Conservation (phyloP, 2,888 invertebrate genomes). For the Deilephila porcellus region DNA sequence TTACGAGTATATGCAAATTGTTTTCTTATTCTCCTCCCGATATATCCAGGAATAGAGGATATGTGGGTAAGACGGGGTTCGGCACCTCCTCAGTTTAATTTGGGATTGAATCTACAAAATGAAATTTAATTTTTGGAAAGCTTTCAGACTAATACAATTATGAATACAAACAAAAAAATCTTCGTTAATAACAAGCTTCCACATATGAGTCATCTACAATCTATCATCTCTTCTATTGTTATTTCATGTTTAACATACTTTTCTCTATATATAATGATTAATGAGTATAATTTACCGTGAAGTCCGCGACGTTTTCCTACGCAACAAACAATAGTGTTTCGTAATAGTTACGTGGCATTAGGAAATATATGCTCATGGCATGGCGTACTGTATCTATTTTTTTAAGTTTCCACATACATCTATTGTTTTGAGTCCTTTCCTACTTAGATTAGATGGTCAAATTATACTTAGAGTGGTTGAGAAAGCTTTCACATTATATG, state of each 20-base stretch:
- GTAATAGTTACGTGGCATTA: slow-evolving; percentile 37
- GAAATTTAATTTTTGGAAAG: too few relatives aligned
- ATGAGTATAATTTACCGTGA: slow-evolving; percentile 2
- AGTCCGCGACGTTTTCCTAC: background rate
- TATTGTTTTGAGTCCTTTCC: background rate
- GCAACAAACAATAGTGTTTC: slow-evolving; percentile 31
- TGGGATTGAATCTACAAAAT: too few relatives aligned
- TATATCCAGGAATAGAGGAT: too few relatives aligned
- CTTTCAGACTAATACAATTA: too few relatives aligned
- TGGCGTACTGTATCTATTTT: background rate
- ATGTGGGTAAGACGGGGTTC: too few relatives aligned
- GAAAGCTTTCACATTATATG: too few relatives aligned
- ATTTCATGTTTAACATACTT: background rate
- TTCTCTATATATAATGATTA: background rate
- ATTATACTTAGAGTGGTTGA: background rate
- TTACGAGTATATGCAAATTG: too few relatives aligned
- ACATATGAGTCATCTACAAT: too few relatives aligned
- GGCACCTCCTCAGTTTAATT: too few relatives aligned
- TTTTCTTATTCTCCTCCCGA: too few relatives aligned
- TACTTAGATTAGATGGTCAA: background rate
- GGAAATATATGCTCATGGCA: slow-evolving; percentile 27
- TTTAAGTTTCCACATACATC: slow-evolving; percentile 13
- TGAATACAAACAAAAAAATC: too few relatives aligned
- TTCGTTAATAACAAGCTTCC: too few relatives aligned
- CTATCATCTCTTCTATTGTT: background rate